Base-by-base conservation (phyloP, 2,888 invertebrate species). In the Lottia scabra region DNA sequence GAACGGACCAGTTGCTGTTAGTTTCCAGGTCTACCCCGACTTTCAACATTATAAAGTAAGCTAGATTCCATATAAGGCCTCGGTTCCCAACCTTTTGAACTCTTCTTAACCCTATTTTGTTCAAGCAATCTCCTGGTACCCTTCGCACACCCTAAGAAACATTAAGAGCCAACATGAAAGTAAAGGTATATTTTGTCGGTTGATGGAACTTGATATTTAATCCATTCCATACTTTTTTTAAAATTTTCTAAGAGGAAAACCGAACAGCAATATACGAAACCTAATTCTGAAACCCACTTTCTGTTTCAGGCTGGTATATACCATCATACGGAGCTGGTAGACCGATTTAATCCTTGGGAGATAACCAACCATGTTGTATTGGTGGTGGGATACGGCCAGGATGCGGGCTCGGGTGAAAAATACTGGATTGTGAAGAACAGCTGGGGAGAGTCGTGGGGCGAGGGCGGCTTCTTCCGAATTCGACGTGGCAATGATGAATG, bases 281-380 rank as follows among this genome's bases (percentile, higher is more conserved):
- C 38, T 8, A 8, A 38, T 6, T 62, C 62, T 26, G 23, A 45
- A 26, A 1, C 16, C 27, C 2, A 16, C 27, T 48, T 23, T 46
- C 46, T 43, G 6, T 10, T 71, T 23, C 67, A 80, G 75, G 76
- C 82, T 23, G 91, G 91, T 0, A 86, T 91, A 65, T 91, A 91
- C 78, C 89, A 90, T 45, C 89, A 90, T 76, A 43, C 30, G 27
- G 87, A 86, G 5, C 84, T 79, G 2, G 71, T 88, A 1, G 83
- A 84, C 43, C 82, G 82, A 44, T 90, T 88, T 80, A 88, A 90
- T 74, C 90, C 90, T 2, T 90, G 89, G 79, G 84, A 90, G 84
- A 72, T 85, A 56, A 87, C 88, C n/a, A 90, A 90, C 80, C 91
- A 91, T 74, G 90, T 90, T 8, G 90, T 91, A 0, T 79, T 91